Conservation (phyloP, 2,113 vertebrate species). For the Progne subis region DNA sequence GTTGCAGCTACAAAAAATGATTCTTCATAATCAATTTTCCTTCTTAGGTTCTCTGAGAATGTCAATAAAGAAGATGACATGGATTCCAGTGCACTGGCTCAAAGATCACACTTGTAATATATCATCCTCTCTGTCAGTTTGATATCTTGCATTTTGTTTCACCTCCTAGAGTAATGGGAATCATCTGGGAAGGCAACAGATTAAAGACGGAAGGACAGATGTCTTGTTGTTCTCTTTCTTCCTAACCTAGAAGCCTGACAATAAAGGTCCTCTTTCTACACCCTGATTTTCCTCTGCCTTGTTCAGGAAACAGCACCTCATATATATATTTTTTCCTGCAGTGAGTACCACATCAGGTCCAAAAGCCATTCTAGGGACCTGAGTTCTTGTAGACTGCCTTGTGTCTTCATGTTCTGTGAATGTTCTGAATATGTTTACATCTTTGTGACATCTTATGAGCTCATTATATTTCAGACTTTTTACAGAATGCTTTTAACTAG, state of each 20-base stretch:
- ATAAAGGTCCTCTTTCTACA: neutral
- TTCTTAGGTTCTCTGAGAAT: neutral
- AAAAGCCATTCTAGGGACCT: neutral
- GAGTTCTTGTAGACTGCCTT: neutral
- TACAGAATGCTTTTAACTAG: neutral
- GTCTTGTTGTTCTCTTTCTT: neutral
- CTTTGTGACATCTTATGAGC: neutral
- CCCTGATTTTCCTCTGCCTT: neutral
- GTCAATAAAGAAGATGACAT: neutral
- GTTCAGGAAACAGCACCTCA: neutral
- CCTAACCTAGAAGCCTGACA: neutral
- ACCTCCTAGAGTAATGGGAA: neutral
- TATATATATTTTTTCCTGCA: neutral
- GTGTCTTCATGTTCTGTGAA: neutral
- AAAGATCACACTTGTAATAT: neutral
- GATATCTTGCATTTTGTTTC: conserved; percentile 34
- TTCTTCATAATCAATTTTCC: neutral
- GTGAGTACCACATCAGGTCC: neutral
- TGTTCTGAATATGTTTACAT: neutral
- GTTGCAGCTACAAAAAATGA: neutral
- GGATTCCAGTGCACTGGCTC: neutral
- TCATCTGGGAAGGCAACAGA: neutral
- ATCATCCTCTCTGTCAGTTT: conserved; percentile 34
- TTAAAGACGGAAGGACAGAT: neutral
- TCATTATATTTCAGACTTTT: neutral